Evolutionary conservation across 2,797 vertebrate genomes (phyloP), one percentile per base, ranked within the genome.

Genomic region (Hozukius guyotensis): DNA sequence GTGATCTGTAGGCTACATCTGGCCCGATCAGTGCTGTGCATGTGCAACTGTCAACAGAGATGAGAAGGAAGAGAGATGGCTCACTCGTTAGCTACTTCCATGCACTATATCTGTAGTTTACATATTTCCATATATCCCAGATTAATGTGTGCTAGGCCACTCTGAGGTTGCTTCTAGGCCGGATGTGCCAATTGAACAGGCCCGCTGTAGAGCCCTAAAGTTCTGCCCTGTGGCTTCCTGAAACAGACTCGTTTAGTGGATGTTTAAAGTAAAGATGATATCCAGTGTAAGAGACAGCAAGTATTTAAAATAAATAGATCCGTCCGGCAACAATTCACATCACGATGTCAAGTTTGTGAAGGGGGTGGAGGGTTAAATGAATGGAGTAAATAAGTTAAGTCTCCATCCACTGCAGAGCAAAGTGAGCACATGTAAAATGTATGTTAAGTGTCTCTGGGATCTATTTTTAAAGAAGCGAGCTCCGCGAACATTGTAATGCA

Each of bases 371-470:
- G 49, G 68, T 79, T 62, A 78, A 85, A 69, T 70, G 38, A 77
- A 81, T 59, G 12, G 68, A 76, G 63, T 75, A 78, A 85, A 89
- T 80, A 88, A 77, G 78, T 76, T 49, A 64, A 66, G 52, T 64
- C 32, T 5, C 60, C 49, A 69, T 55, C 22, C 60, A 36, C 59
- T 18, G 79, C 29, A n/a, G 69, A 76, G 79, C 73, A 78, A 85
- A 81, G 55, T 62, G 64, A 81, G 74, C 49, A 8, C 83, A 81
- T 90, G 72, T 87, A 86, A 89, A 88, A 88, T 93, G 78, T 84
- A 87, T 85, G 78, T 88, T 91, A 84, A 90, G 77, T 84, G 65
- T 88, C 75, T 66, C 22, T 18, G 52, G 13, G 38, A 83, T 88
- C 38, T 82, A 85, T 89, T 88, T 90, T 83, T 77, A 81, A 88